Evolutionary conservation across 2,113 vertebrate genomes (phyloP).

Genomic region (Pan paniscus): DNA sequence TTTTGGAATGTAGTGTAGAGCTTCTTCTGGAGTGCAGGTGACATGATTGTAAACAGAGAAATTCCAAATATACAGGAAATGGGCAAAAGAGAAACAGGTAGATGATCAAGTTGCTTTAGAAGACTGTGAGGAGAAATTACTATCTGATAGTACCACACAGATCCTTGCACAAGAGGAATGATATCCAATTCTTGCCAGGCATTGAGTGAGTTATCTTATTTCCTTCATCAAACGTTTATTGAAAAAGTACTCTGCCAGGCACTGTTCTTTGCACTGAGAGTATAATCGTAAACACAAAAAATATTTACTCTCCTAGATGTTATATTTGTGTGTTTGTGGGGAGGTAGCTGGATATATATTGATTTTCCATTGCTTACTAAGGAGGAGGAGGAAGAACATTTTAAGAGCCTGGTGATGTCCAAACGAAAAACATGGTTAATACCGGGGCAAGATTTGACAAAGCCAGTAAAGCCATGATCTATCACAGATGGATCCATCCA

Average conservation of each 20-base stretch:
- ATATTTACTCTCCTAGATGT: background rate
- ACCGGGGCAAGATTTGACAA: background rate
- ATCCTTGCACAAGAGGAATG: background rate
- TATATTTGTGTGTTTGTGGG: background rate
- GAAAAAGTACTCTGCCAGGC: background rate
- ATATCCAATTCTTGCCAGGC: background rate
- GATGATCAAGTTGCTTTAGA: background rate
- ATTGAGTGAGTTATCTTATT: background rate
- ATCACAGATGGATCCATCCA: background rate
- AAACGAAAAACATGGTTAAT: background rate
- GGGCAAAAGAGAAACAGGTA: background rate
- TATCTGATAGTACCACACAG: background rate
- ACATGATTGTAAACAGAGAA: background rate
- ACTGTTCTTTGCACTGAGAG: background rate
- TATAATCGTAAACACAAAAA: background rate
- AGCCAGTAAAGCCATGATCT: fast-evolving
- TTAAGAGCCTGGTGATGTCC: background rate
- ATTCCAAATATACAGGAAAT: background rate
- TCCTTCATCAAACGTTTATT: background rate
- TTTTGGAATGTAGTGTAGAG: background rate
- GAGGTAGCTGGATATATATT: background rate
- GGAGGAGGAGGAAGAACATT: background rate
- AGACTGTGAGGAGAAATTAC: background rate
- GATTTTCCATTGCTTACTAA: background rate
- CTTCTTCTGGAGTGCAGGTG: background rate